Evolutionary conservation across 2,888 invertebrate species (phyloP).

Genomic region (Epirrhoe alternata): DNA sequence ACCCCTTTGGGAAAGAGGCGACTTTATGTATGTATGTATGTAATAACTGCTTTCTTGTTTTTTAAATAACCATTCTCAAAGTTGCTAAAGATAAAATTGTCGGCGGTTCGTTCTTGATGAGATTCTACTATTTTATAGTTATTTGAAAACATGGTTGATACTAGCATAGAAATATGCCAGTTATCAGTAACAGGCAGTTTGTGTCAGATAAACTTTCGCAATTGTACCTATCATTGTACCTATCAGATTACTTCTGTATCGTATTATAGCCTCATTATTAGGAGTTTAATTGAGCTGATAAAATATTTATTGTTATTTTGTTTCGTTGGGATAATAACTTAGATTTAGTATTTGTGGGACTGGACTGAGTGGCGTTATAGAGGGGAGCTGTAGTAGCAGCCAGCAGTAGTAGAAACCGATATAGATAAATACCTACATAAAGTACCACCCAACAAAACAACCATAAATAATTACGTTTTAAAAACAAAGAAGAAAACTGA

Average conservation of each 20-base stretch:
- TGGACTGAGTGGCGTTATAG: too few relatives aligned
- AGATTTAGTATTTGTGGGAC: background rate
- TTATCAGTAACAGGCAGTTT: conserved; percentile 41
- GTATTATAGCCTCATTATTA: conserved; percentile 22
- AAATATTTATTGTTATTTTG: conserved; percentile 5
- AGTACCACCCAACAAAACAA: too few relatives aligned
- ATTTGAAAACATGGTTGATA: conserved; percentile 57
- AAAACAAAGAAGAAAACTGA: too few relatives aligned
- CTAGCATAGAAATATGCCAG: conserved; percentile 49
- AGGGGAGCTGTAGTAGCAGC: too few relatives aligned
- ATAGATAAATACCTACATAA: too few relatives aligned
- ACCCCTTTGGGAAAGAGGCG: too few relatives aligned
- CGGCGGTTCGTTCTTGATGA: conserved; percentile 16
- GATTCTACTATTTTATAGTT: conserved; percentile 54
- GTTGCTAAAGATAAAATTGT: background rate
- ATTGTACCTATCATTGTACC: conserved; percentile 2
- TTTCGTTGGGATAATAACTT: background rate
- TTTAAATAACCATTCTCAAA: too few relatives aligned
- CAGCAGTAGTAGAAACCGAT: too few relatives aligned
- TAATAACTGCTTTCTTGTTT: too few relatives aligned
- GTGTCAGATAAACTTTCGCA: conserved; percentile 36
- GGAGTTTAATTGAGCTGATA: conserved; percentile 11
- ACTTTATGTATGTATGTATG: too few relatives aligned
- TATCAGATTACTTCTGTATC: conserved; percentile 4
- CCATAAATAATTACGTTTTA: too few relatives aligned